Percentiles rank a stretch among this genome's conserved stretches.
phyloP scores from a whole-genome alignment of 2,113 vertebrate species.

The Barnardius zonarius region DNA sequence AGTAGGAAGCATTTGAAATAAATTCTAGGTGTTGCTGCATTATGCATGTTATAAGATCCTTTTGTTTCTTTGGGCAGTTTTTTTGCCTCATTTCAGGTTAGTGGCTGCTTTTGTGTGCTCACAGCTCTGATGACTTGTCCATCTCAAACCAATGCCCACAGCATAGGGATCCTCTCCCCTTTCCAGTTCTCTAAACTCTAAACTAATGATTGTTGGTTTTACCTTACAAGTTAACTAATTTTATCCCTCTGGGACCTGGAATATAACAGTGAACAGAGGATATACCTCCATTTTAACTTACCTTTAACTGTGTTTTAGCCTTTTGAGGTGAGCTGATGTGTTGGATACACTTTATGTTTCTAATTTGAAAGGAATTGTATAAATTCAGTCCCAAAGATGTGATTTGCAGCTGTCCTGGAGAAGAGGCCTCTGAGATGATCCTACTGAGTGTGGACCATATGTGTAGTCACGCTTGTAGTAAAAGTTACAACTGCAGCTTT shows the following conservation, averaged over 20 bases:
- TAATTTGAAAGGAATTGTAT: not conserved
- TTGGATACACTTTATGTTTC: not conserved
- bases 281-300: not conserved
- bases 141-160: not conserved
- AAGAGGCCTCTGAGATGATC: not conserved
- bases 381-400: not conserved
- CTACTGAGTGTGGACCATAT: not conserved
- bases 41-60: not conserved
- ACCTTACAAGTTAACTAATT: not conserved
- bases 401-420: not conserved
- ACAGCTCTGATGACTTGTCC: not conserved
- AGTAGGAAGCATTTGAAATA: not conserved
- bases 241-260: not conserved
- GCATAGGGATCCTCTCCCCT: not conserved
- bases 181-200: not conserved
- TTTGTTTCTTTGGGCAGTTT: not conserved
- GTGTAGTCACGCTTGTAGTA: not conserved
- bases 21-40: not conserved
- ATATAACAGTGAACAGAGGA: not conserved
- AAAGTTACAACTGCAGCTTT: not conserved
- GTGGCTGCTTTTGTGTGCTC: not conserved
- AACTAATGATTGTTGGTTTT: not conserved
- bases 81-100: not conserved
- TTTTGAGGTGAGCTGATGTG: not conserved
- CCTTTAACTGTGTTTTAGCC: not conserved